phyloP scores from a whole-genome alignment of 2,888 invertebrate genomes.

The Epiblema foenella region DNA sequence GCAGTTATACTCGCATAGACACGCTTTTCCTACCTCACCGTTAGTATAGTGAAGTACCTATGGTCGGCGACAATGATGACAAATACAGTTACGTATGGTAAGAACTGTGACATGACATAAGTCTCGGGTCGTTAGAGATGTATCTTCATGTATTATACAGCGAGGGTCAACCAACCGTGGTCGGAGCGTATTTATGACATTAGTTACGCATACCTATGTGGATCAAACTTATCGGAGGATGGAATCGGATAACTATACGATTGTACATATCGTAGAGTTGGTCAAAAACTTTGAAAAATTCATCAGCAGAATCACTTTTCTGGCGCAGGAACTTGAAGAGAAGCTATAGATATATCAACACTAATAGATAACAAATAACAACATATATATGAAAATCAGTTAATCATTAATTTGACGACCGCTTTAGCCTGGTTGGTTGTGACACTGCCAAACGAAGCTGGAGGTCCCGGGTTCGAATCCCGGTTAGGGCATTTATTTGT shows the following conservation, averaged over 20 bases:
- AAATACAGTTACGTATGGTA: neutral
- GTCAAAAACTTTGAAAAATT: neutral
- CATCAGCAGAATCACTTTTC: no score
- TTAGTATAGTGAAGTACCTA: neutral
- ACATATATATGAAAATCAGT: no score
- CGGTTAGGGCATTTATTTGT: no score
- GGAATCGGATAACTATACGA: no score
- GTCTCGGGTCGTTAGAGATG: neutral
- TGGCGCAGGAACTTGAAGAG: neutral
- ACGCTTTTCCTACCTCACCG: neutral
- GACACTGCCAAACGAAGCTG: no score
- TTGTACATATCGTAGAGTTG: neutral
- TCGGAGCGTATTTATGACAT: no score
- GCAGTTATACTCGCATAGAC: conserved; percentile 2
- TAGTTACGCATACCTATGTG: no score
- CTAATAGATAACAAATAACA: no score
- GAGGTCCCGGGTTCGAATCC: no score
- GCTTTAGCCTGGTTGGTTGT: no score
- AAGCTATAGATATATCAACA: neutral
- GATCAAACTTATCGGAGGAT: no score
- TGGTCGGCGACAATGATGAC: neutral
- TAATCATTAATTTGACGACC: no score
- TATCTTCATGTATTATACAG: neutral
- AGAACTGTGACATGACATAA: neutral
- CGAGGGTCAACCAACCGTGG: neutral